Evolutionary conservation across 2,888 invertebrate genomes (phyloP), one percentile per base, ranked within the genome.

Genomic region (Drosophila colorata): DNA sequence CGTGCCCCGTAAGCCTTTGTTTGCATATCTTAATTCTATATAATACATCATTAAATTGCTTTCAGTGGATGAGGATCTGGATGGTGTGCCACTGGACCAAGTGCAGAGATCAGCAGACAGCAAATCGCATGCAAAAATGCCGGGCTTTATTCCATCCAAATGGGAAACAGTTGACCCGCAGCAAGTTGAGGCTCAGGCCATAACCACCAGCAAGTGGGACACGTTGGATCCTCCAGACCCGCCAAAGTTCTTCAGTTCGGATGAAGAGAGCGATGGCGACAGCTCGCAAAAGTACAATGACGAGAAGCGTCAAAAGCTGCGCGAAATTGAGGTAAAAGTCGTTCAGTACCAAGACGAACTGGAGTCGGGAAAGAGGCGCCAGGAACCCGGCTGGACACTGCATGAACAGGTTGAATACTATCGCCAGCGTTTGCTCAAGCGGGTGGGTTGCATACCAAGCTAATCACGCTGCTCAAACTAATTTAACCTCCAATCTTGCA

Each of bases 81-180:
- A 96, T 92, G 96, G 96, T 13, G 92, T 95, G 38, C 96, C 96
- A 0, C 92, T 96, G 89, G 94, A 94, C 73, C 92, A 92, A 43
- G 25, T 44, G 6, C 53, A 55, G 2, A 61, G 56, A 20, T n/a
- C 55, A n/a, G n/a, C 25, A n/a, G 84, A 72, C 88, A 66, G 56
- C 23, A 88, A 74, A 14, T 28, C 70, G 4, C 73, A 78, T 31
- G 57, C 69, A 0, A 90, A 90, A 61, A 41, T 94, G 65, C 95
- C 95, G 1, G 95, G 95, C 13, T 97, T 98, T 93, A 96, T 98
- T 61, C 96, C 97, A 8, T 98, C 98, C 1, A 97, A 98, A 91
- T 99, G 99, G 99, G 98, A 99, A 94, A 96, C 96, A 44, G 97
- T 99, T 23, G 98, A 98, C 93, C 97, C 98, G 23, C 95, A 96